phyloP scores from a whole-genome alignment of 2,888 invertebrate genomes.

The Sarcophaga carnaria region DNA sequence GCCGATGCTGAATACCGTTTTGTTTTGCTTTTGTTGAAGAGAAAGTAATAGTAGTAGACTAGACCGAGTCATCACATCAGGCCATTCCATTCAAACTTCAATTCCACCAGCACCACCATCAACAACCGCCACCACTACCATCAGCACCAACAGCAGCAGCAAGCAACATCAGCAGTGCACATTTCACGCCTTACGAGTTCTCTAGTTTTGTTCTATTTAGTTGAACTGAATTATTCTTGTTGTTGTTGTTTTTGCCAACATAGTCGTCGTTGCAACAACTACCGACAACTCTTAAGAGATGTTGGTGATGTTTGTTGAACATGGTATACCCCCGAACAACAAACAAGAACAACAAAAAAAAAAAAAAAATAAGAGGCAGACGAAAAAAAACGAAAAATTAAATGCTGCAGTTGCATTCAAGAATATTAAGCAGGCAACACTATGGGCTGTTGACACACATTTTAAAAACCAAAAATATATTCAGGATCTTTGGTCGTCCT shows the following conservation, averaged over 20 bases:
- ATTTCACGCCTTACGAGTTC: conserved; percentile 28
- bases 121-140: conserved; percentile 16
- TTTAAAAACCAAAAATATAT: background rate
- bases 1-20: conserved; percentile 33
- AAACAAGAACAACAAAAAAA: background rate
- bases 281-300: conserved; percentile 62
- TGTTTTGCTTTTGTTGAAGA: conserved; percentile 18
- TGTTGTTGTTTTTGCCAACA: conserved; percentile 19
- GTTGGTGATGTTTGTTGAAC: conserved; percentile 52
- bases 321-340: conserved; percentile 20
- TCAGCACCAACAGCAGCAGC: background rate
- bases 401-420: conserved; percentile 53
- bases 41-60: conserved; percentile 66
- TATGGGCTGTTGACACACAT: background rate
- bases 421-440: conserved; percentile 22
- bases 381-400: conserved; percentile 4
- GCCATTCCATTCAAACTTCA: conserved; percentile 53
- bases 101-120: conserved; percentile 34
- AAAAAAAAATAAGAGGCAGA: background rate
- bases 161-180: background rate
- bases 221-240: background rate
- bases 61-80: conserved; percentile 60
- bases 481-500: too few relatives aligned
- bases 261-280: conserved; percentile 43
- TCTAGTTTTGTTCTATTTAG: conserved; percentile 26